Evolutionary conservation across 2,113 vertebrate species (phyloP).

Genomic region (Labeo rohita): DNA sequence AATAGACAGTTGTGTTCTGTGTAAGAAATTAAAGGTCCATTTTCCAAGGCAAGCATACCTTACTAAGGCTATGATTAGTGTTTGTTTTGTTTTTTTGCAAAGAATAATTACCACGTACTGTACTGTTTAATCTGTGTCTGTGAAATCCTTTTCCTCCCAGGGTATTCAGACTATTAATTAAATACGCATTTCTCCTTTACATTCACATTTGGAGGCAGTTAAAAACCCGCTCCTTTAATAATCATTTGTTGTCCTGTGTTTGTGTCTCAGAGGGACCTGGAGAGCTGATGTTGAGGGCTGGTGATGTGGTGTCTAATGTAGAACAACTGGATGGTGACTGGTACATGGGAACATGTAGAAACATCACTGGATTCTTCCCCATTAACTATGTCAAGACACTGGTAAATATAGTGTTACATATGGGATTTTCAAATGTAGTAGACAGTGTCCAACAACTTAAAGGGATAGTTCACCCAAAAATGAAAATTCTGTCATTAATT

Average conservation of each 20-base stretch:
- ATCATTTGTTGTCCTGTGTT: slow-evolving; percentile 21
- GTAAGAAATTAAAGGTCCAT: background rate
- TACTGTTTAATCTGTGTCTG: background rate
- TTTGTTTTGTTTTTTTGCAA: background rate
- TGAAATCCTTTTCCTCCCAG: background rate
- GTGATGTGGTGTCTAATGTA: slow-evolving; percentile 85
- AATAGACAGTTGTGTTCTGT: background rate
- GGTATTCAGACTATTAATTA: background rate
- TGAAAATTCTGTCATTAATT: no score
- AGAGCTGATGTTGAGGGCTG: slow-evolving; percentile 85
- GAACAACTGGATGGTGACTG: slow-evolving; percentile 88
- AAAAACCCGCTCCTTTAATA: background rate
- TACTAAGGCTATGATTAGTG: background rate
- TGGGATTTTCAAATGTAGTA: background rate
- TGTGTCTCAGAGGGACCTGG: slow-evolving; percentile 80
- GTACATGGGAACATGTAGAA: slow-evolving; percentile 87
- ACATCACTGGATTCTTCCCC: slow-evolving; percentile 87
- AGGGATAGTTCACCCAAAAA: no score
- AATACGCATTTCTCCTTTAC: background rate
- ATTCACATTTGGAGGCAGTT: background rate
- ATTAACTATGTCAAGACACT: slow-evolving; percentile 84
- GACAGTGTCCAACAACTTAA: background rate
- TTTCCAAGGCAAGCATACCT: background rate
- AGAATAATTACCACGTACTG: background rate
- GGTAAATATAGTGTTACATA: slow-evolving; percentile 75